Percentiles rank a stretch among this genome's conserved stretches.
These are phyloP conservation scores for Caenorhabditis imperialis DNA, from an alignment of 2,888 invertebrate species.

Conservation along the genomic window DNA sequence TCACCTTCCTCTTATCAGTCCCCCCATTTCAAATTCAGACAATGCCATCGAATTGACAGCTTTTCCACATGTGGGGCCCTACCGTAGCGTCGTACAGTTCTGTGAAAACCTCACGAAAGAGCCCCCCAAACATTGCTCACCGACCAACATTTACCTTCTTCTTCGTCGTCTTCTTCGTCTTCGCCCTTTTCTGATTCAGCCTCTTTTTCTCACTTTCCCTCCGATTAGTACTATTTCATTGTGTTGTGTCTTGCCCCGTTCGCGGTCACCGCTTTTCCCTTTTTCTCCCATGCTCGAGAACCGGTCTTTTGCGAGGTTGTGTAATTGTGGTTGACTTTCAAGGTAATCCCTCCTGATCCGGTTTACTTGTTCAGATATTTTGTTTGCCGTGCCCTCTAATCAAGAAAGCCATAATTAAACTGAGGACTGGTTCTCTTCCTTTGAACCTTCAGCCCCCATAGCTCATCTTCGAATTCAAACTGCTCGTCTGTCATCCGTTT, in stretches of 20 bases:
- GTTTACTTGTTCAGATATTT: no score
- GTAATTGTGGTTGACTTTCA: no score
- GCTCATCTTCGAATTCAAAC: conserved; percentile 4
- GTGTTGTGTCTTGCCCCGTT: no score
- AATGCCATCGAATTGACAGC: no score
- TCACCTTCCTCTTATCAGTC: conserved; percentile 9
- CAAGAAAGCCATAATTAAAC: no score
- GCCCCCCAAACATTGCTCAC: conserved; percentile 32
- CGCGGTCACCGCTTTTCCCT: neutral
- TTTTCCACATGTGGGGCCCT: neutral
- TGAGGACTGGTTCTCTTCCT: no score
- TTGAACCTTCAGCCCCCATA: neutral
- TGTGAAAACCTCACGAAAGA: neutral
- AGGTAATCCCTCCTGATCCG: no score
- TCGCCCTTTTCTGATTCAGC: conserved; percentile 7
- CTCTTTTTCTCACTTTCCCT: neutral
- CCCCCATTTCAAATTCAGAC: no score
- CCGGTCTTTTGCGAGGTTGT: no score
- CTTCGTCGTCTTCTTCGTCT: conserved; percentile 1
- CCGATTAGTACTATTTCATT: neutral
- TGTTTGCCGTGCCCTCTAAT: no score
- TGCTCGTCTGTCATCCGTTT: conserved; percentile 11
- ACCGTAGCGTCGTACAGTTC: conserved; percentile 19
- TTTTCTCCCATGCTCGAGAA: conserved; percentile 16
- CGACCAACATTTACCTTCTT: conserved; percentile 31